phyloP scores from a whole-genome alignment of 2,888 invertebrate species.

The Iselma pallidipennis region DNA sequence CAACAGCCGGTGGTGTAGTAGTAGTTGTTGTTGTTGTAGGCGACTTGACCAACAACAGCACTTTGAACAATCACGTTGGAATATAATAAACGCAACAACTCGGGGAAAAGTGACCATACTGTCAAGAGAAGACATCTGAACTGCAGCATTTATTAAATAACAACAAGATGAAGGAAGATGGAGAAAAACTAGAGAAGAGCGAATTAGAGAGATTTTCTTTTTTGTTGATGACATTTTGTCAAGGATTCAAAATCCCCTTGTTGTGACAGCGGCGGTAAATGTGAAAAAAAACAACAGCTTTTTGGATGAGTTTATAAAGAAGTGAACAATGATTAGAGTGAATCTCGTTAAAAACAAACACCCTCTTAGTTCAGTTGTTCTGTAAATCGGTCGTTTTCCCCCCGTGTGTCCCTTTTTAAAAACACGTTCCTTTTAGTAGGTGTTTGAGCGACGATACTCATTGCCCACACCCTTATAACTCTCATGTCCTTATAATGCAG shows the following conservation, averaged over 20 bases:
- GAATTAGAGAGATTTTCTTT: too few species aligned
- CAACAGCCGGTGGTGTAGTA: constrained; percentile 31
- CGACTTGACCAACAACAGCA: constrained; percentile 41
- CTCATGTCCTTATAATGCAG: constrained; percentile 46
- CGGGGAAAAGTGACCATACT: neutral
- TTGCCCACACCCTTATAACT: constrained; percentile 28
- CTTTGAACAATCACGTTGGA: constrained; percentile 41
- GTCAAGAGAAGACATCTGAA: neutral
- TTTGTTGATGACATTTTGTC: neutral
- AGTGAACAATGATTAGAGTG: constrained; percentile 49
- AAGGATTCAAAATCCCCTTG: neutral
- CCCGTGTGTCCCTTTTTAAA: constrained; percentile 41
- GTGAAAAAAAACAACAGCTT: constrained; percentile 36
- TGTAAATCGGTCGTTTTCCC: constrained; percentile 49
- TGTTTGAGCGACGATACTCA: constrained; percentile 42
- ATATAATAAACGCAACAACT: constrained; percentile 44
- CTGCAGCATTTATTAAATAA: neutral
- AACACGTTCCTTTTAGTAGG: constrained; percentile 50
- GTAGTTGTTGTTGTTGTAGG: constrained; percentile 50
- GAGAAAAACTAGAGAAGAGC: neutral
- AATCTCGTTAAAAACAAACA: constrained; percentile 57
- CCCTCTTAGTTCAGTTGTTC: constrained; percentile 53
- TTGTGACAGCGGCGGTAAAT: neutral
- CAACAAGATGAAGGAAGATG: neutral
- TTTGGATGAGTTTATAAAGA: constrained; percentile 44